A percentile compares a stretch with the other conserved stretches of the same genome.
Evolutionary conservation across 1,140 invertebrate genomes (phyloP).

Genomic region (Heliconius nattereri): DNA sequence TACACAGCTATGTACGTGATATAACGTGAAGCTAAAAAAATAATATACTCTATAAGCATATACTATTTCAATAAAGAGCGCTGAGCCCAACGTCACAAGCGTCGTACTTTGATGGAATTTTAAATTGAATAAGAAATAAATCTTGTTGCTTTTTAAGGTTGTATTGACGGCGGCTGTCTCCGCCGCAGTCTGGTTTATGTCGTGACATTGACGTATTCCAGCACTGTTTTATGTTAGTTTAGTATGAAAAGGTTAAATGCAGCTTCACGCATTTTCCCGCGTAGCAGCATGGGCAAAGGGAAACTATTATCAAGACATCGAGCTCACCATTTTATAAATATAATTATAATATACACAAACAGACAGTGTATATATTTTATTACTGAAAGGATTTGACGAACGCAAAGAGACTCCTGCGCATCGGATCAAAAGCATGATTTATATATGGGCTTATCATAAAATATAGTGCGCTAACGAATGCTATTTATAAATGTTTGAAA

Average conservation of each 20-base stretch:
- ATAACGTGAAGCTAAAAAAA: background rate
- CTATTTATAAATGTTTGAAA: constrained; percentile 5
- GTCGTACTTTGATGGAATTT: constrained; percentile 49
- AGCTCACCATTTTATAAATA: too few species aligned
- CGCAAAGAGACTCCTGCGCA: constrained; percentile 36
- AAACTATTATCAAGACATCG: too few species aligned
- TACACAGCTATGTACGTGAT: background rate
- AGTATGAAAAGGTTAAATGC: constrained; percentile 6
- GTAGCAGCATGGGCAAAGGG: too few species aligned
- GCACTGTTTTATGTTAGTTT: constrained; percentile 6
- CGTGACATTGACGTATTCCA: constrained; percentile 42
- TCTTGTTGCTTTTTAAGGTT: constrained; percentile 69
- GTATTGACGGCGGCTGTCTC: constrained; percentile 50
- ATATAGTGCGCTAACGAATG: constrained; percentile 45
- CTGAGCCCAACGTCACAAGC: constrained; percentile 21
- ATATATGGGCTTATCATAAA: constrained; percentile 44
- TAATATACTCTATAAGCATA: background rate
- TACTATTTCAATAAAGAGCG: background rate
- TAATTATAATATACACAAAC: background rate
- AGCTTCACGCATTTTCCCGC: too few species aligned
- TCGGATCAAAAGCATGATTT: constrained; percentile 44
- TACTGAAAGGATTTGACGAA: constrained; percentile 7
- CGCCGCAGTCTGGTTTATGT: constrained; percentile 42
- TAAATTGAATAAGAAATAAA: constrained; percentile 75
- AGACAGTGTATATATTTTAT: background rate